A percentile compares a stretch with the other conserved stretches of the same genome.
These are phyloP conservation scores for Stramonita haemastoma DNA, from an alignment of 2,888 invertebrate species.

Conservation along the genomic window DNA sequence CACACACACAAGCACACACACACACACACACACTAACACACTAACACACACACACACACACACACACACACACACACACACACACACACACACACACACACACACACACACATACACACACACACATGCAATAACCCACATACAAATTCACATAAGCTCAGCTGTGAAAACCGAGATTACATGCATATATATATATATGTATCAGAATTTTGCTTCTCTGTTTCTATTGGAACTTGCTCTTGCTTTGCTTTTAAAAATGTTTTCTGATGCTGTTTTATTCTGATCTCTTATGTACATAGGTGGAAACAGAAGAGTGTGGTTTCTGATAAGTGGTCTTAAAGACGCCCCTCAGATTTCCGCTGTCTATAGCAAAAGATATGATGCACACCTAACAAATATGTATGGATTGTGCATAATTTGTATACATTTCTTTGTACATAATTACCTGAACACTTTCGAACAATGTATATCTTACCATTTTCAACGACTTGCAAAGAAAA, in stretches of 20 bases:
- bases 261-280: not conserved
- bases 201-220: not conserved
- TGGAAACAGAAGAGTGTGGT: not conserved
- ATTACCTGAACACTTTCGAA: conserved; percentile 25
- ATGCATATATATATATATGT: not conserved
- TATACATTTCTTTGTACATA: not conserved
- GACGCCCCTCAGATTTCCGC: not conserved
- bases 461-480: not conserved
- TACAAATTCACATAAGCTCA: not conserved
- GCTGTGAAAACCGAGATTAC: too few relatives aligned
- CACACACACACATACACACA: not conserved
- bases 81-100: too few relatives aligned
- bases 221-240: not conserved
- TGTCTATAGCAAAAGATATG: conserved; percentile 25
- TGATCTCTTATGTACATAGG: not conserved
- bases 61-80: not conserved
- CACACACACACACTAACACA: too few relatives aligned
- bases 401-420: not conserved
- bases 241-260: not conserved
- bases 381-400: conserved; percentile 3
- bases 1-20: too few relatives aligned
- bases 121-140: not conserved
- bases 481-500: conserved; percentile 20
- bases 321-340: conserved; percentile 19
- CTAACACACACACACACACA: not conserved